Percentiles rank a stretch among this genome's conserved stretches.
phyloP scores from a whole-genome alignment of 2,888 invertebrate species.

The Aphodius sticticus region DNA sequence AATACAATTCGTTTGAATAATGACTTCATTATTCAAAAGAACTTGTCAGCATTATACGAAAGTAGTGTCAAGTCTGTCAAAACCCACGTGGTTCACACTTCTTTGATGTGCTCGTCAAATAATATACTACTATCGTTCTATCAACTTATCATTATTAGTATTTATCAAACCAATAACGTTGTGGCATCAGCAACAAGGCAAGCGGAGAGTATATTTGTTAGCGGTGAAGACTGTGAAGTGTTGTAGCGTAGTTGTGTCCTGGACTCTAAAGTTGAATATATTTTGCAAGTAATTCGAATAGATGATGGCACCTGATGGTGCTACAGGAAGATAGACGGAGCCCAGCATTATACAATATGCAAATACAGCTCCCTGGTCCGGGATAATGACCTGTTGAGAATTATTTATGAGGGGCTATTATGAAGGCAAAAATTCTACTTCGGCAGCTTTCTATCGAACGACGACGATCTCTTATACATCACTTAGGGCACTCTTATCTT shows the following conservation, averaged over 20 bases:
- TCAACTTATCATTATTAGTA: too few species aligned
- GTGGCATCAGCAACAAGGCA: background rate
- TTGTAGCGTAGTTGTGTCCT: background rate
- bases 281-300: slow-evolving; percentile 20
- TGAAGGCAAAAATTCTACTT: slow-evolving; percentile 22
- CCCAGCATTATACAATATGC: slow-evolving; percentile 22
- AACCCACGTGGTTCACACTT: too few species aligned
- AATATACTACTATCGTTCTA: too few species aligned
- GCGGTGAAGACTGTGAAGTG: background rate
- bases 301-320: slow-evolving; percentile 22
- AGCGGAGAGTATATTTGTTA: background rate
- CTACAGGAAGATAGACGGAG: slow-evolving; percentile 13
- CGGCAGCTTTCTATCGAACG: slow-evolving; percentile 20
- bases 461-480: background rate
- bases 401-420: slow-evolving; percentile 24
- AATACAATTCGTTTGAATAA: too few species aligned
- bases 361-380: slow-evolving; percentile 22
- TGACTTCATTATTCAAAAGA: too few species aligned
- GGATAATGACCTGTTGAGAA: slow-evolving; percentile 27
- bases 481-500: slow-evolving; percentile 44
- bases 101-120: too few species aligned
- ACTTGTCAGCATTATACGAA: too few species aligned
- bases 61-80: too few species aligned
- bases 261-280: slow-evolving; percentile 14
- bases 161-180: too few species aligned